phyloP scores from a whole-genome alignment of 92 coral and sea anemone genomes.

The Palythoa grandiflora region DNA sequence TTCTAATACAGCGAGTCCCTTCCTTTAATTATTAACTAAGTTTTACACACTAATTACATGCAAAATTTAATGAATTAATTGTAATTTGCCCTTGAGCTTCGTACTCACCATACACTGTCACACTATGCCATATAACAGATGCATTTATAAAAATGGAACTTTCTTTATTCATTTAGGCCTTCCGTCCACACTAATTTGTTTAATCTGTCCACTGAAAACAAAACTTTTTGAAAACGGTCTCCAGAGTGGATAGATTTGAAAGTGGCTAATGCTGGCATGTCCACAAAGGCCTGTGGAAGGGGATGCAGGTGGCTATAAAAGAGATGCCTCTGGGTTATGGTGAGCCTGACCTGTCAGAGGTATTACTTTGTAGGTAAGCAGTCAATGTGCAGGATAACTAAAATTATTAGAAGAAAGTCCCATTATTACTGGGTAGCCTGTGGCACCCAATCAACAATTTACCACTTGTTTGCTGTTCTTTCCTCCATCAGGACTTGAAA shows the following conservation, averaged over 20 bases:
- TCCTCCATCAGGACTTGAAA: no score
- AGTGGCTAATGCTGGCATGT: conserved; percentile 7
- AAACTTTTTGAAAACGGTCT: no score
- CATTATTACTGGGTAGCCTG: neutral
- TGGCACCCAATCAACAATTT: neutral
- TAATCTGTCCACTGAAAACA: conserved; percentile 4
- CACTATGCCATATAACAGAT: neutral
- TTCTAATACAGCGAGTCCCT: conserved; percentile 2
- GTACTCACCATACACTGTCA: conserved; percentile 1
- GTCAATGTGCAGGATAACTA: neutral
- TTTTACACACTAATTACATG: neutral
- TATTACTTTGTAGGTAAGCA: neutral
- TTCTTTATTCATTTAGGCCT: neutral
- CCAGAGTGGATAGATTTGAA: neutral
- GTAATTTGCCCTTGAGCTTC: conserved; percentile 7
- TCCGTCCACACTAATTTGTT: neutral
- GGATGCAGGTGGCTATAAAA: conserved; percentile 37
- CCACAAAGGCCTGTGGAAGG: conserved; percentile 32
- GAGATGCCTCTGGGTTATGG: conserved; percentile 15
- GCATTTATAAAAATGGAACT: neutral
- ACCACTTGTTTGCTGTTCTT: neutral
- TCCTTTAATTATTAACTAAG: neutral
- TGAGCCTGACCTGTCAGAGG: neutral
- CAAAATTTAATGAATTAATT: neutral
- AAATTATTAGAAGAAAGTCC: neutral